phyloP scores from a whole-genome alignment of 2,888 invertebrate genomes.

The Eucriotettix oculatus region DNA sequence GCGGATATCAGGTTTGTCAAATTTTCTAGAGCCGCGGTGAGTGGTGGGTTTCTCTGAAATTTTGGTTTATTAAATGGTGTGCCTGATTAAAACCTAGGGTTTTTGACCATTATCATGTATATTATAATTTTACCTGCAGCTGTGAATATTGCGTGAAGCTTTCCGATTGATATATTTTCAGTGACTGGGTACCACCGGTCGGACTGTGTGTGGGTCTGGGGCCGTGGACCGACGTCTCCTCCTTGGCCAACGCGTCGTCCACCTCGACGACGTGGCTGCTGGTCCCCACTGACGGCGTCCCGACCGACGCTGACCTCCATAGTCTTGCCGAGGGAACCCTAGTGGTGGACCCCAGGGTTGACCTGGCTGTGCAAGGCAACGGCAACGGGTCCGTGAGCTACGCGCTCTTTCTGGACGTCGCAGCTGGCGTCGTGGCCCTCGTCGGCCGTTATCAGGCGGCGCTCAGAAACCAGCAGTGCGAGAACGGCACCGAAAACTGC shows the following conservation, averaged over 20 bases:
- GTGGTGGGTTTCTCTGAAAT: too few relatives aligned
- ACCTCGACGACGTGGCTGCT: background rate
- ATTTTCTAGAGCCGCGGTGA: too few relatives aligned
- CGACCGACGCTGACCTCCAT: constrained; percentile 1
- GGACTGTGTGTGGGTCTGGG: background rate
- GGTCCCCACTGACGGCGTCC: background rate
- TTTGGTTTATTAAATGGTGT: too few relatives aligned
- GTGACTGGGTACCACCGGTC: background rate
- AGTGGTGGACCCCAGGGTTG: background rate
- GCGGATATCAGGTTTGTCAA: too few relatives aligned
- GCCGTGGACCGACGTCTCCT: constrained; percentile 1
- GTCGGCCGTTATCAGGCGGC: background rate
- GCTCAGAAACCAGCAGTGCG: background rate
- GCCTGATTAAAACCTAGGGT: too few relatives aligned
- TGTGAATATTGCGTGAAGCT: too few relatives aligned
- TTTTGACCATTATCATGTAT: too few relatives aligned
- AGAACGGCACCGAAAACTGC: background rate
- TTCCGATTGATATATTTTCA: background rate
- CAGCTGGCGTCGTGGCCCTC: background rate
- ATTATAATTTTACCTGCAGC: too few relatives aligned
- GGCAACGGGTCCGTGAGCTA: background rate
- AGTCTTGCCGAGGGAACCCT: background rate
- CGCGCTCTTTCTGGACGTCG: constrained; percentile 1
- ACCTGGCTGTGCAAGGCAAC: background rate
- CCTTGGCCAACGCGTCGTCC: background rate